phyloP scores from a whole-genome alignment of 2,113 vertebrate species.

The Neotragus pygmaeus region DNA sequence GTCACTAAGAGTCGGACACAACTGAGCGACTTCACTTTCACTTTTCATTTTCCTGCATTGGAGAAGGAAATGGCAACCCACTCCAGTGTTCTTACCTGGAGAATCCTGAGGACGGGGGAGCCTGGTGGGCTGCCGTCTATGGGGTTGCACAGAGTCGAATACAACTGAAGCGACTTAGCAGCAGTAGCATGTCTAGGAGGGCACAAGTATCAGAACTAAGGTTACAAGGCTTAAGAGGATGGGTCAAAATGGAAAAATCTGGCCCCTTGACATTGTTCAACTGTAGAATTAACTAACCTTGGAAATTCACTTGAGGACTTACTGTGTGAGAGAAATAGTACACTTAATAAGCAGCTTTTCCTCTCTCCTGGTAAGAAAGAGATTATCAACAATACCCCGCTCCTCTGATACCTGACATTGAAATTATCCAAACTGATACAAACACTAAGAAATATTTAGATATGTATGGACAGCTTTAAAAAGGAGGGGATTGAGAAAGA shows the following conservation, averaged over 20 bases:
- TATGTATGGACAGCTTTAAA: not conserved
- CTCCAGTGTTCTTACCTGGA: too few relatives aligned
- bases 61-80: too few relatives aligned
- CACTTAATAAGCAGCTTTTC: not conserved
- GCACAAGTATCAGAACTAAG: not conserved
- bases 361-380: not conserved
- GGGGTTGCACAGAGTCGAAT: fast-evolving
- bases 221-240: not conserved
- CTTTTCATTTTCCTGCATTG: too few relatives aligned
- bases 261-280: not conserved
- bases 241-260: not conserved
- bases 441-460: not conserved
- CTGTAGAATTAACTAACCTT: not conserved
- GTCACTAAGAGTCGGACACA: too few relatives aligned
- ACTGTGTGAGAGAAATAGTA: not conserved
- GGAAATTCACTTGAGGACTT: not conserved
- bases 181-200: not conserved
- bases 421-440: not conserved
- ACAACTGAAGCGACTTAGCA: too few relatives aligned
- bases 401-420: not conserved
- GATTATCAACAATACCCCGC: not conserved
- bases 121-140: too few relatives aligned
- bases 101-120: too few relatives aligned
- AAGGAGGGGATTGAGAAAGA: not conserved
- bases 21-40: too few relatives aligned